Evolutionary conservation across 2,113 vertebrate genomes (phyloP), one percentile per base, ranked within the genome.

Genomic region (Psittacara wagleri): DNA sequence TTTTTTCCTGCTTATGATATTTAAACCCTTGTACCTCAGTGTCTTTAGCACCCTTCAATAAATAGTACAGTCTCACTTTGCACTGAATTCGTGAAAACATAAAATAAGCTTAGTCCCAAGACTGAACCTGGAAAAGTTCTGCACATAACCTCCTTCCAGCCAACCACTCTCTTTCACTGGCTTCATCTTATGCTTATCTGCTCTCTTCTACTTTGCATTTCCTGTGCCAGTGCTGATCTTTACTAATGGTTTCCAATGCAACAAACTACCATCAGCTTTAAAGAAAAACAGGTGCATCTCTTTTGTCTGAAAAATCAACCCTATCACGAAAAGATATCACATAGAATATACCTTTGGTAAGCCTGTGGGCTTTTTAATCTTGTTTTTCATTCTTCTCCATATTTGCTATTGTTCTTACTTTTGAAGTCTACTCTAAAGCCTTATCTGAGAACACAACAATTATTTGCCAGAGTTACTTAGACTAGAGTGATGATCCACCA

Each of bases 301-400:
- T 19, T 94, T 80, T 52, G 4, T 29, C 68, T 57, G 18, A 76
- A 92, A 86, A 80, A 90, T 49, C 72, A 83, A 67, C 70, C 22
- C n/a, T 17, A 37, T 63, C 2, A 64, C 25, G 33, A 79, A 77
- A 74, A 83, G 16, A 17, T 31, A 29, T 4, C 15, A 17, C 7
- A 46, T 37, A 11, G 19, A 77, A 55, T 33, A 49, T 10, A n/a
- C 2, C 8, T 81, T 69, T 63, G 29, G 59, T 41, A 81, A 92
- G 67, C 17, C 3, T 3, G 3, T 62, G 11, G 4, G 2, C 0
- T 9, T 86, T 90, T 76, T 24, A 62, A 52, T 66, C 0, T 2
- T 43, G 6, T 33, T 92, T 61, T 76, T 64, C 2, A 33, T 66
- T 94, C 27, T 68, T 68, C 35, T 82, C 20, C 7, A 0, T 33